A percentile compares a stretch with the other conserved stretches of the same genome.
Conservation (phyloP, 2,113 vertebrate genomes). For the Beaufortia kweichowensis region DNA sequence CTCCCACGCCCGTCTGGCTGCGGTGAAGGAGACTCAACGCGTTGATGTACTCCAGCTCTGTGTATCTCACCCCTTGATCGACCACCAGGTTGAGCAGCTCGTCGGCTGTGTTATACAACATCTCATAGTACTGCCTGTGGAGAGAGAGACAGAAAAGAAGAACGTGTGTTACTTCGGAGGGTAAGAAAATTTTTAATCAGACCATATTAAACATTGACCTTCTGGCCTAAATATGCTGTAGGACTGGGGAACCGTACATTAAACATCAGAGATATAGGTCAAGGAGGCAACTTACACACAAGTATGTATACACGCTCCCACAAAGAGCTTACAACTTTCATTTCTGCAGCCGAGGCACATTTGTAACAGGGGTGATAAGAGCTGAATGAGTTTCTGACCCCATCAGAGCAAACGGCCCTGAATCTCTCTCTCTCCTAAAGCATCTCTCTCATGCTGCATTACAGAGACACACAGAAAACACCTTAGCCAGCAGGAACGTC, state of each 20-base stretch:
- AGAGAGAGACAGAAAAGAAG: neutral
- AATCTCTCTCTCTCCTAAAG: slow-evolving; percentile 14
- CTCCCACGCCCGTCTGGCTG: slow-evolving; percentile 95
- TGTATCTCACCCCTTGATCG: slow-evolving; percentile 97
- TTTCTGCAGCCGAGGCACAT: slow-evolving; percentile 45
- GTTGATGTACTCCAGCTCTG: slow-evolving; percentile 96
- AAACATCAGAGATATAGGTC: slow-evolving; percentile 13
- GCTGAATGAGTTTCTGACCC: slow-evolving; percentile 35
- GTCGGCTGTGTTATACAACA: slow-evolving; percentile 95
- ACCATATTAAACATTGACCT: neutral
- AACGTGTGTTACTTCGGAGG: neutral
- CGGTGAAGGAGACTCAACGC: slow-evolving; percentile 92
- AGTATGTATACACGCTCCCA: neutral
- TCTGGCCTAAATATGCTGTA: slow-evolving; percentile 23
- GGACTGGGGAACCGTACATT: slow-evolving; percentile 19
- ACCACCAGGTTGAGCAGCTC: slow-evolving; percentile 97
- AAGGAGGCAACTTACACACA: slow-evolving; percentile 14
- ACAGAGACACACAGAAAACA: slow-evolving; percentile 36
- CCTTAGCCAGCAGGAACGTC: slow-evolving; percentile 51
- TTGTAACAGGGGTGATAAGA: slow-evolving; percentile 37
- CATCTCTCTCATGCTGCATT: slow-evolving; percentile 33
- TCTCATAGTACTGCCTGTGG: slow-evolving; percentile 94
- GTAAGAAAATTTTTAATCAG: neutral
- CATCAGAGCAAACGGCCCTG: slow-evolving; percentile 42
- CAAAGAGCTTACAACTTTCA: slow-evolving; percentile 32